A percentile compares a stretch with the other conserved stretches of the same genome.
Evolutionary conservation across 2,797 vertebrate species (phyloP).

Genomic region (Sitta carolinensis): DNA sequence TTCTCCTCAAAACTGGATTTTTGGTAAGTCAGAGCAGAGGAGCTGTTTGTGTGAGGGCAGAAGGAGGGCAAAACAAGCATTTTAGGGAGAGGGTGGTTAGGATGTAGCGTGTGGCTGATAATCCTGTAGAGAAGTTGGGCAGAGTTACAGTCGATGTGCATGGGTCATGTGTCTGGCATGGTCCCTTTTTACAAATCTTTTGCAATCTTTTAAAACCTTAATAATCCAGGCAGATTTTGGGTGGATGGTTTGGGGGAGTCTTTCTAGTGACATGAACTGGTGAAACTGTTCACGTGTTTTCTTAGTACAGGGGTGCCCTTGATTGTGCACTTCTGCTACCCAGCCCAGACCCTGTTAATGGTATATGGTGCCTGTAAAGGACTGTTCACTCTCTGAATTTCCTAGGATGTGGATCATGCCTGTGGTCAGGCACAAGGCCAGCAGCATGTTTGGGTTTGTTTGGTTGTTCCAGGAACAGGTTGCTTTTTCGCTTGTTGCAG

Average conservation of each 20-base stretch:
- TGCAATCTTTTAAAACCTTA: background rate
- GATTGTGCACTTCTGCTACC: background rate
- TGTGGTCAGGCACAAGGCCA: accelerated
- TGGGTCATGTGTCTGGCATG: accelerated
- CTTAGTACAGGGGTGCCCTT: background rate
- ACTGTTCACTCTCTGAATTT: background rate
- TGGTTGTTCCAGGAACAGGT: background rate
- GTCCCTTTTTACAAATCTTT: background rate
- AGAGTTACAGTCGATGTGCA: background rate
- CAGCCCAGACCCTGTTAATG: background rate
- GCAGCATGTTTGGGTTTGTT: background rate
- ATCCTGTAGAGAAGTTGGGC: background rate
- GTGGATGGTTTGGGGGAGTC: background rate
- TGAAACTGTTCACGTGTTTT: background rate
- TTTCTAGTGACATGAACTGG: background rate
- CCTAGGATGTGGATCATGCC: accelerated
- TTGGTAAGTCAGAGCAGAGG: background rate
- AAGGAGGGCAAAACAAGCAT: background rate
- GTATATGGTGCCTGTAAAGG: background rate
- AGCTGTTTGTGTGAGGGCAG: background rate
- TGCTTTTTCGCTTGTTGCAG: background rate
- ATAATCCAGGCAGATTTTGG: background rate
- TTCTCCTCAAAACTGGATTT: background rate
- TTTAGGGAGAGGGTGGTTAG: background rate
- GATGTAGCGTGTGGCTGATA: background rate